Evolutionary conservation across 1,140 invertebrate species (phyloP), one percentile per base, ranked within the genome.

Genomic region (Dinoponera quadriceps): DNA sequence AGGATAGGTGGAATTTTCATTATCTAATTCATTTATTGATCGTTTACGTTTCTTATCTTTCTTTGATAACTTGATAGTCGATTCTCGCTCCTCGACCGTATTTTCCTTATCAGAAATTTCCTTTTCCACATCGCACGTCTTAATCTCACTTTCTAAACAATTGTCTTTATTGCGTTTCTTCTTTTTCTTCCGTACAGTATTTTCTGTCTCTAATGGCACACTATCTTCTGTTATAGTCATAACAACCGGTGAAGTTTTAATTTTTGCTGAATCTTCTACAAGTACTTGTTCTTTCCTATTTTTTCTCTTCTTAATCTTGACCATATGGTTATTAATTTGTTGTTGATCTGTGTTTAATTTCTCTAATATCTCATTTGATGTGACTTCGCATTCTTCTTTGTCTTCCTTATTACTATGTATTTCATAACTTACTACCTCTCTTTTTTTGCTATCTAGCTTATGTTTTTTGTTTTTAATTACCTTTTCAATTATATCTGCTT

Each of bases 351-450:
- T 51, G 22, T 54, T 16, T 69, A 25, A 29, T 14, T 83, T 66
- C 62, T 60, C 25, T 29, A 62, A 74, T 20, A 65, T 78, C 13
- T 44, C 0, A 13, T 54, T 22, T 71, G 2, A 16, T 51, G 82
- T 69, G 25, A 0, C 51, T 54, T 63, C 22, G 29, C 22, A 54
- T n/a, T 65, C 65, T 73, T 83, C 22, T 5, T 86, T 88, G 18
- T 75, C 77, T 20, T 83, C 86, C n/a, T 87, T 88, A 2, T 86
- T 89, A 54, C 80, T 86, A 48, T 27, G 3, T 80, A 22, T 59
- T 25, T 86, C 83, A 27, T 4, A 25, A 51, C 7, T 27, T 60
- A 44, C 16, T 3, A 16, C 27, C 2, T 55, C 27, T 62, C 0
- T 59, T 1, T 68, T 16, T 11, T 22, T 49, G n/a, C n/a, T n/a